Evolutionary conservation across 2,113 vertebrate species (phyloP).

Genomic region (Pachypanchax playfairii): DNA sequence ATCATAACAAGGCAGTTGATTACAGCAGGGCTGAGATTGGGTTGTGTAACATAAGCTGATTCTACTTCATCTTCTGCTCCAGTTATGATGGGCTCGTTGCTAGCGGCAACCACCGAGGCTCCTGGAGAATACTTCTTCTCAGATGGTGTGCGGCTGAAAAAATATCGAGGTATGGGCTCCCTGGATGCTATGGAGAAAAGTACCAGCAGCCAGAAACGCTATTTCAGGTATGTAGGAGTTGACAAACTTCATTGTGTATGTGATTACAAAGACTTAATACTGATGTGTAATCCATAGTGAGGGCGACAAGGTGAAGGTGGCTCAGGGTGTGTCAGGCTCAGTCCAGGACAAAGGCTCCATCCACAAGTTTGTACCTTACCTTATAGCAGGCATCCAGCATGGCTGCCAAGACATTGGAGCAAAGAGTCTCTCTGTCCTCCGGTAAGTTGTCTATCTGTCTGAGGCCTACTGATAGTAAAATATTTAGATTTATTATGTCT

Average conservation of each 20-base stretch:
- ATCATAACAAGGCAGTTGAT: background rate
- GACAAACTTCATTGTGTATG: background rate
- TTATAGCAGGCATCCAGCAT: conserved; percentile 94
- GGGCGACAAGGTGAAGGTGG: conserved; percentile 92
- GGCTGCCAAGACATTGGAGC: conserved; percentile 95
- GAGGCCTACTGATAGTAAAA: background rate
- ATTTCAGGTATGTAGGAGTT: conserved; percentile 84
- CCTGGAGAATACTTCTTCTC: conserved; percentile 95
- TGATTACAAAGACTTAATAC: background rate
- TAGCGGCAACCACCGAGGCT: conserved; percentile 91
- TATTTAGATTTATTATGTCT: background rate
- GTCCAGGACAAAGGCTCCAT: conserved; percentile 95
- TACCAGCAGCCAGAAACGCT: conserved; percentile 91
- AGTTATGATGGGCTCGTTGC: conserved; percentile 96
- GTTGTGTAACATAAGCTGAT: background rate
- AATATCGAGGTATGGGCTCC: conserved; percentile 93
- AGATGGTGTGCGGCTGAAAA: conserved; percentile 91
- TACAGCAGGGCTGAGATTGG: background rate
- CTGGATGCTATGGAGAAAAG: conserved; percentile 94
- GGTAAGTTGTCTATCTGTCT: conserved; percentile 74
- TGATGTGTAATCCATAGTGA: conserved; percentile 78
- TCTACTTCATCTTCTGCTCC: background rate
- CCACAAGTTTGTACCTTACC: conserved; percentile 92
- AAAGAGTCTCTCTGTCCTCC: conserved; percentile 88
- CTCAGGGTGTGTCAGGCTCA: conserved; percentile 91